Conservation (phyloP, 2,888 invertebrate species). For the Coleophora deauratella region DNA sequence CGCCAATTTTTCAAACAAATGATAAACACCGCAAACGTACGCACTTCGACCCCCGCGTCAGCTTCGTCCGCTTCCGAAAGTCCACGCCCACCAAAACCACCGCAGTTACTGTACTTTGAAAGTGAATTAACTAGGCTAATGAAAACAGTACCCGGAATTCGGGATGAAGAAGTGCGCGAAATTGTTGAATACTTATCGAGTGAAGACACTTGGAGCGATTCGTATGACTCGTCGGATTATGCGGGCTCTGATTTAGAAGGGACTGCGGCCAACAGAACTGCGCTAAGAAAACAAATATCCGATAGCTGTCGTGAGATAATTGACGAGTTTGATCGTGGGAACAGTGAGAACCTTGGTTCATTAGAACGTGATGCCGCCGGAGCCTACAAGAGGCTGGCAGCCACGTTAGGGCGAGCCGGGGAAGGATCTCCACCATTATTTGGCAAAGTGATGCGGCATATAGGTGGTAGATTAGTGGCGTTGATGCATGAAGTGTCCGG, state of each 20-base stretch:
- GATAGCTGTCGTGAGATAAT: slow-evolving; percentile 92
- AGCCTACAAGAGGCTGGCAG: slow-evolving; percentile 90
- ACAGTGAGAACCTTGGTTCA: slow-evolving; percentile 67
- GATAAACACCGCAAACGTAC: slow-evolving; percentile 78
- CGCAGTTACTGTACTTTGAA: slow-evolving; percentile 91
- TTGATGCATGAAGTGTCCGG: slow-evolving; percentile 94
- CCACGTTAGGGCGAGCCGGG: slow-evolving; percentile 85
- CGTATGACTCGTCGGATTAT: slow-evolving; percentile 93
- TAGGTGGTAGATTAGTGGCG: slow-evolving; percentile 88
- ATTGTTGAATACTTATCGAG: slow-evolving; percentile 94
- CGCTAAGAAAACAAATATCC: slow-evolving; percentile 87
- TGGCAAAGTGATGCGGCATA: slow-evolving; percentile 94
- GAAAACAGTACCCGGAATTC: slow-evolving; percentile 94
- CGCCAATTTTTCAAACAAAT: slow-evolving; percentile 93
- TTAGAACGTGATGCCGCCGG: slow-evolving; percentile 85
- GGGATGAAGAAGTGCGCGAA: slow-evolving; percentile 92
- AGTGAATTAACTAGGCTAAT: slow-evolving; percentile 90
- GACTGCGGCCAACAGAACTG: slow-evolving; percentile 76
- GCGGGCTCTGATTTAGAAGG: slow-evolving; percentile 91
- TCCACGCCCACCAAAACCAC: slow-evolving; percentile 82
- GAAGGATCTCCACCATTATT: slow-evolving; percentile 86
- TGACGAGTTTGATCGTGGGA: slow-evolving; percentile 87
- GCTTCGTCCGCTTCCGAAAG: slow-evolving; percentile 72
- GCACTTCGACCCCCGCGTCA: slow-evolving; percentile 67
- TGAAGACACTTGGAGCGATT: slow-evolving; percentile 95